Evolutionary conservation across 2,113 vertebrate genomes (phyloP).

Genomic region (Glareola pratincola): DNA sequence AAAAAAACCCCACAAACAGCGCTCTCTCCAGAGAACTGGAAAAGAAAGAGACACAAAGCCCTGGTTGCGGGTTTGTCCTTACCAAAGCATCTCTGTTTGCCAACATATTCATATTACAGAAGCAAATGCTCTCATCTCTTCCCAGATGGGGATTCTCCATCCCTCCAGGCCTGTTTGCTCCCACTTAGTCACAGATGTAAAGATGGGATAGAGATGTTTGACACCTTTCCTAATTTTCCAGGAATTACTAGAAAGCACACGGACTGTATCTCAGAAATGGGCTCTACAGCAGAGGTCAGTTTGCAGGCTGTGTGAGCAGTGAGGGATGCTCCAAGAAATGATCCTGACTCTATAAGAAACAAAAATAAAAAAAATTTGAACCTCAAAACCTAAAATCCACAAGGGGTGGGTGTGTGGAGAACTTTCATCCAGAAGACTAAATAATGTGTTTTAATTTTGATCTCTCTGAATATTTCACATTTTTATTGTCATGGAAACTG

Average conservation of each 20-base stretch:
- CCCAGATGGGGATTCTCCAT: background rate
- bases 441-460: slow-evolving; percentile 55
- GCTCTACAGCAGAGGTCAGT: background rate
- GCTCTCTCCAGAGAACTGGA: background rate
- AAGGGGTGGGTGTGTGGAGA: background rate
- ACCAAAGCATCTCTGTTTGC: background rate
- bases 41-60: background rate
- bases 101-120: background rate
- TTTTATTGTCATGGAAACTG: slow-evolving; percentile 64
- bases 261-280: background rate
- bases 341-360: background rate
- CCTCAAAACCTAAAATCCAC: background rate
- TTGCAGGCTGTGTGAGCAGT: background rate
- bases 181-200: background rate
- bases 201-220: background rate
- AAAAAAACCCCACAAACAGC: too few species aligned
- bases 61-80: background rate
- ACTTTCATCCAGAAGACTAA: slow-evolving; percentile 17
- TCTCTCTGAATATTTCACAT: slow-evolving; percentile 40
- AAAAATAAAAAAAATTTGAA: background rate
- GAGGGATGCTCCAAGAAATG: background rate
- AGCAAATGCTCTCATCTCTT: slow-evolving; percentile 1
- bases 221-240: background rate
- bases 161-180: background rate
- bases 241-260: background rate